Base-by-base conservation (phyloP, 2,113 vertebrate genomes). In the Leptobrachium leishanense region DNA sequence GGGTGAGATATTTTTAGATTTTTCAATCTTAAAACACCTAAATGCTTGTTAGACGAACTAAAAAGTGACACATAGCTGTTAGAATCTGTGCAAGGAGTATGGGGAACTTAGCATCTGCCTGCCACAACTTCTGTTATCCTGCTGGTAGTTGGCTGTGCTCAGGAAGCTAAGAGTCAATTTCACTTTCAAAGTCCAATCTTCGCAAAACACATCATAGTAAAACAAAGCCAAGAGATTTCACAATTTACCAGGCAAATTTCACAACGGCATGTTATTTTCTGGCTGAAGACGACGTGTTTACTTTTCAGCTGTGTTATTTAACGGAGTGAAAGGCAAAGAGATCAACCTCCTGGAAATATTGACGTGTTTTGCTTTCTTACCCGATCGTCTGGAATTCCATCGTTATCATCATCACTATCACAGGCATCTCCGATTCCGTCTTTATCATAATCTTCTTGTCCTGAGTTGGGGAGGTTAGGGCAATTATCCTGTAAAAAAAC, bases 401-500 rank as follows among this genome's bases (percentile, higher is more conserved):
- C 98, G 46, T 99, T 96, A 73, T 99, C 98, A 75, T 99, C 98
- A 70, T 99, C 98, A 0, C 65, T 84, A 83, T 99, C 98, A 85
- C 98, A 99, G 86, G 98, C 98, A 85, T 99, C 98, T 12, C 98
- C 98, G 46, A 93, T 89, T 69, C 97, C 97, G 77, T 99, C 98
- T 85, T 96, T 98, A 91, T 99, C 98, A 3, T 99, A 94, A 87
- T 99, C 98, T 90, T 99, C 98, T 85, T 99, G 98, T 3, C 98
- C 98, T 39, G 98, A 99, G 89, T 99, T 99, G 81, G 98, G 98
- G 77, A 99, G 94, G 83, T 88, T 95, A 75, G 96, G 98, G 83
- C 98, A 99, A 77, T 99, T 99, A 86, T 99, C 98, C 98, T 99
- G 78, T 72, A 88, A 84, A 83, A 31, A 31, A 31, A 31, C 20